phyloP scores from a whole-genome alignment of 1,140 invertebrate species.

The Cyphomyrmex costatus region DNA sequence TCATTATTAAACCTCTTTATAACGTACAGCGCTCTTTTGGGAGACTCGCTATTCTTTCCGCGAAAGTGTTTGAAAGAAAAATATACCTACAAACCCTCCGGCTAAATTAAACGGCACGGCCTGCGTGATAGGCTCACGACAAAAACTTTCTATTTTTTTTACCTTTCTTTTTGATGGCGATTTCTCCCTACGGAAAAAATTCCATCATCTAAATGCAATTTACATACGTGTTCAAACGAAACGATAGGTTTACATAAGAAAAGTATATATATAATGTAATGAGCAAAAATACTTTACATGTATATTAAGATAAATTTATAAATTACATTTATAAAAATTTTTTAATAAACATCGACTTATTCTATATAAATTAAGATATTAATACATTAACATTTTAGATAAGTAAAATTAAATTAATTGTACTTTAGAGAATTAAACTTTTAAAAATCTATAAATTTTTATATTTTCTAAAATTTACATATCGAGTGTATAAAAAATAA shows the following conservation, averaged over 20 bases:
- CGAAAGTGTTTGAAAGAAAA: background rate
- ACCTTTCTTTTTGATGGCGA: background rate
- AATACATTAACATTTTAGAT: background rate
- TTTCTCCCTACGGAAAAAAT: background rate
- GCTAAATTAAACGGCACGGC: slow-evolving; percentile 1
- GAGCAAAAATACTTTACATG: too few species aligned
- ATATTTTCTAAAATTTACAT: background rate
- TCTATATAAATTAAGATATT: background rate
- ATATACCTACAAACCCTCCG: background rate
- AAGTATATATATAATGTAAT: background rate
- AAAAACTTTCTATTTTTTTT: background rate
- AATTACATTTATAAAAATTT: slow-evolving; percentile 6
- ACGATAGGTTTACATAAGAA: background rate
- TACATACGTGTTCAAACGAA: slow-evolving; percentile 1
- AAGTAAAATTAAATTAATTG: slow-evolving; percentile 23
- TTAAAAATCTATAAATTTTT: background rate
- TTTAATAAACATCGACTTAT: background rate
- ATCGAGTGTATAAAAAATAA: background rate
- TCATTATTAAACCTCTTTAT: slow-evolving; percentile 15
- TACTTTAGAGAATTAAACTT: background rate
- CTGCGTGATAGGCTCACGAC: background rate
- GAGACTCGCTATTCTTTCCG: background rate
- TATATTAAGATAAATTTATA: background rate
- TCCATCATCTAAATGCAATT: slow-evolving; percentile 1
- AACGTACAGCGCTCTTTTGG: background rate